Evolutionary conservation across 2,113 vertebrate species (phyloP).

Genomic region (Macroglossus sobrinus): DNA sequence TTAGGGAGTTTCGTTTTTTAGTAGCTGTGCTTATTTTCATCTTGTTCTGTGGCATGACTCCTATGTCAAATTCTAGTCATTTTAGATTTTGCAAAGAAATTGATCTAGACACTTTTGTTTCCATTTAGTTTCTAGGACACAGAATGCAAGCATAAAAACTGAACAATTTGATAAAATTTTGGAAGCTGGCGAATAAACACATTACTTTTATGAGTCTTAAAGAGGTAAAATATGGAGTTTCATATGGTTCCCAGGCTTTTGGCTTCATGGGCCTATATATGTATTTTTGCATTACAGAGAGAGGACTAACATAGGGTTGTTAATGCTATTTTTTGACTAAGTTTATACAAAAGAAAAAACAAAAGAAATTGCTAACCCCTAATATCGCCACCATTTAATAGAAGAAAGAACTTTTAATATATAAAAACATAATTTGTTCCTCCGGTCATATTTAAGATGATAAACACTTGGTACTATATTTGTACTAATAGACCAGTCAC

Average conservation of each 20-base stretch:
- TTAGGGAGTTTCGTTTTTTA: background rate
- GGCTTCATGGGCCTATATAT: background rate
- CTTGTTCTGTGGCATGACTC: background rate
- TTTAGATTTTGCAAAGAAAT: background rate
- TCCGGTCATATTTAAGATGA: background rate
- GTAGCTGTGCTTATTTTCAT: background rate
- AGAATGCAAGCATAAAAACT: background rate
- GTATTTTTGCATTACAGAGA: background rate
- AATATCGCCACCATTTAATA: background rate
- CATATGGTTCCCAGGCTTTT: background rate
- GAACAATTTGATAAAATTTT: background rate
- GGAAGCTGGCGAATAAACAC: background rate
- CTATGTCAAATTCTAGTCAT: background rate
- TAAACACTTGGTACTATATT: background rate
- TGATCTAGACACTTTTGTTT: background rate
- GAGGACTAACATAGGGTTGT: background rate
- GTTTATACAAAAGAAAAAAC: background rate
- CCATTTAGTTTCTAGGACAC: background rate
- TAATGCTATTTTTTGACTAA: background rate
- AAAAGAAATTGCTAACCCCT: background rate
- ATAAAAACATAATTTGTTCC: background rate
- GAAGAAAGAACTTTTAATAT: background rate
- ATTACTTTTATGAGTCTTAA: background rate
- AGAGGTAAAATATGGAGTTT: background rate
- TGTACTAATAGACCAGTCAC: background rate